phyloP scores from a whole-genome alignment of 2,888 invertebrate genomes.

The Leptarthrus brevirostris region DNA sequence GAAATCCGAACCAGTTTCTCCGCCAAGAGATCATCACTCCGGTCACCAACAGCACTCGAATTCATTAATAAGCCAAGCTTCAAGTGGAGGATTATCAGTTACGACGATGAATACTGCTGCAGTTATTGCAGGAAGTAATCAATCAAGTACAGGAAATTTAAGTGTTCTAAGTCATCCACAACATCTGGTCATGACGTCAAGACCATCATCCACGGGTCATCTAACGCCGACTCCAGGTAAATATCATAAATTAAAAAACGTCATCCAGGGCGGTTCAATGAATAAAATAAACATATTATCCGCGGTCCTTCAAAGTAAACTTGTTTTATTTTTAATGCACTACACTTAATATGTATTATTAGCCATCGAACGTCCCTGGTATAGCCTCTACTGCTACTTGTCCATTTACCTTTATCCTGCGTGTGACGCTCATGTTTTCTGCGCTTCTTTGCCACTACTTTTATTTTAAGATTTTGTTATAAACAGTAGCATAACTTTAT shows the following conservation, averaged over 20 bases:
- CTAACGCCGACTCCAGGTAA: slow-evolving; percentile 72
- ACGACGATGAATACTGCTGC: slow-evolving; percentile 61
- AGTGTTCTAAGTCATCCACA: slow-evolving; percentile 71
- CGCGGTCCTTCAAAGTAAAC: too few relatives aligned
- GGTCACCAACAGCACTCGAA: slow-evolving; percentile 59
- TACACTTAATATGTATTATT: too few relatives aligned
- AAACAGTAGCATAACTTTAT: slow-evolving; percentile 49
- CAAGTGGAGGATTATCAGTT: slow-evolving; percentile 58
- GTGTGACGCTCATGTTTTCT: slow-evolving; percentile 41
- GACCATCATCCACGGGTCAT: slow-evolving; percentile 72
- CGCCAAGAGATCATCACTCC: slow-evolving; percentile 84
- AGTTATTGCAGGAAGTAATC: slow-evolving; percentile 60
- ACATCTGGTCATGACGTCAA: slow-evolving; percentile 67
- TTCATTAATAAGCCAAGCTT: slow-evolving; percentile 55
- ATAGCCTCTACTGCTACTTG: slow-evolving; percentile 22
- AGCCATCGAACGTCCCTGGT: slow-evolving; percentile 25
- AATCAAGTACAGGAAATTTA: slow-evolving; percentile 59
- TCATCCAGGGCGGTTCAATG: slow-evolving; percentile 26
- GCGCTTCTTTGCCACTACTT: slow-evolving; percentile 50
- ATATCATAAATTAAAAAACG: slow-evolving; percentile 17
- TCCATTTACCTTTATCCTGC: slow-evolving; percentile 35
- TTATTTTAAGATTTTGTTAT: slow-evolving; percentile 33
- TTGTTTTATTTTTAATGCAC: too few relatives aligned
- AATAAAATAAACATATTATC: neutral
- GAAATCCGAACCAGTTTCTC: slow-evolving; percentile 95